These are phyloP conservation scores for Halichoeres trimaculatus DNA, from an alignment of 2,113 vertebrate genomes.

Conservation along the genomic window DNA sequence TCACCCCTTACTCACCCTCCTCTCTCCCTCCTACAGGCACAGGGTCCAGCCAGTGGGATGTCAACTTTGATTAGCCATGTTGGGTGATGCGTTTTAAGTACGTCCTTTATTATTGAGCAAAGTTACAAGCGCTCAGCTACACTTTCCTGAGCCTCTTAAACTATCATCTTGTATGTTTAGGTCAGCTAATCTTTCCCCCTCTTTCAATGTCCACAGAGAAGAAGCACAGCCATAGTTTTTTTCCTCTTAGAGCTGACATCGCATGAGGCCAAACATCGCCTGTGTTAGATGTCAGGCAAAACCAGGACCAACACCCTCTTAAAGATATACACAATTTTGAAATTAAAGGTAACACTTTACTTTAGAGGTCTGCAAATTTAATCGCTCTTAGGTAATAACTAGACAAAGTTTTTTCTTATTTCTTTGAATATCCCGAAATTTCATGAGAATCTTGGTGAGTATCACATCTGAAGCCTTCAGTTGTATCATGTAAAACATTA, in stretches of 20 bases:
- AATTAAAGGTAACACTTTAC: too few relatives aligned
- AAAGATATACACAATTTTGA: too few relatives aligned
- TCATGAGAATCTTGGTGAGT: too few relatives aligned
- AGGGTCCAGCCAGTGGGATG: constrained; percentile 55
- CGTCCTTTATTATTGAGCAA: constrained; percentile 68
- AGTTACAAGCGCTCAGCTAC: constrained; percentile 60
- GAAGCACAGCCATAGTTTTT: neutral
- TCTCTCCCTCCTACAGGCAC: constrained; percentile 38
- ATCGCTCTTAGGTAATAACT: too few relatives aligned
- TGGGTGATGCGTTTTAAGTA: constrained; percentile 63
- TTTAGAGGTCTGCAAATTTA: too few relatives aligned
- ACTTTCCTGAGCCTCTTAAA: constrained; percentile 43
- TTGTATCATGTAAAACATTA: too few relatives aligned
- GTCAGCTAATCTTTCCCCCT: constrained; percentile 39
- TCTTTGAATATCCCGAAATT: too few relatives aligned
- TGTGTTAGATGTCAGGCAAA: too few relatives aligned
- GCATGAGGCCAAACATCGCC: neutral
- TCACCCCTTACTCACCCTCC: constrained; percentile 19
- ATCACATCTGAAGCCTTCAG: too few relatives aligned
- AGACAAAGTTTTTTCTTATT: too few relatives aligned
- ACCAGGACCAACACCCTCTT: too few relatives aligned
- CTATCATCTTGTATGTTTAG: constrained; percentile 55
- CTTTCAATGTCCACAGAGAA: constrained; percentile 4
- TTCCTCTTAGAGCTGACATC: too few relatives aligned
- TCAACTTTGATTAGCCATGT: constrained; percentile 63